These are phyloP conservation scores for Chymomyza fuscimana DNA, from an alignment of 2,888 invertebrate genomes.

Conservation along the genomic window DNA sequence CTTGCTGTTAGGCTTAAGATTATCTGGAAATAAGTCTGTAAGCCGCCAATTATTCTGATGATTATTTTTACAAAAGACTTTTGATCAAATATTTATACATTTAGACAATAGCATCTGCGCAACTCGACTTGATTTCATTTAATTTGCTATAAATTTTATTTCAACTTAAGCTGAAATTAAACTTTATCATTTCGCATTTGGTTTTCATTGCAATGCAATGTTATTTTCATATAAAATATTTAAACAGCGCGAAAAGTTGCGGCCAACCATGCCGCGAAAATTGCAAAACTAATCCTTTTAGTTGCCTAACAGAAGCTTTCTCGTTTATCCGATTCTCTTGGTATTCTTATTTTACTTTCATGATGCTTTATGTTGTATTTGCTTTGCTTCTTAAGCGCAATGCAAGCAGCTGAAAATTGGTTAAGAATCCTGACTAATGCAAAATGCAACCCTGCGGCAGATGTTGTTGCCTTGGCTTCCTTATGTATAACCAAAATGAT, in stretches of 20 bases:
- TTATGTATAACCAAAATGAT: background rate
- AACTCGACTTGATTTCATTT: background rate
- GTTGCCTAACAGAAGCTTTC: slow-evolving; percentile 15
- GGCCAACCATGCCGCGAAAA: slow-evolving; percentile 27
- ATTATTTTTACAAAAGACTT: no score
- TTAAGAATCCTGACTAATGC: slow-evolving; percentile 19
- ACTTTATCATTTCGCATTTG: background rate
- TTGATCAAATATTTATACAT: background rate
- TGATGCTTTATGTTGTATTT: slow-evolving; percentile 29
- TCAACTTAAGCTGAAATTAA: background rate
- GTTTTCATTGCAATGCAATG: background rate
- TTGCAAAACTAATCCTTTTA: slow-evolving; percentile 58
- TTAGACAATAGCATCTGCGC: background rate
- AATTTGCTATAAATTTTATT: background rate
- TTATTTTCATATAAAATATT: slow-evolving; percentile 62
- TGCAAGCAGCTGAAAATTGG: slow-evolving; percentile 22
- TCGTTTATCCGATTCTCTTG: background rate
- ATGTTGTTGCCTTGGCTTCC: background rate
- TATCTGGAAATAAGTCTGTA: no score
- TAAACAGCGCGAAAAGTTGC: slow-evolving; percentile 30
- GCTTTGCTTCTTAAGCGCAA: slow-evolving; percentile 20
- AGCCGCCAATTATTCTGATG: no score
- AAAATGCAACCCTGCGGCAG: slow-evolving; percentile 5
- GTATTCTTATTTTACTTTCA: background rate
- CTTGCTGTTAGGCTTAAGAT: no score